Base-by-base conservation (phyloP, 2,888 invertebrate genomes). In the Ophion slaviceki region DNA sequence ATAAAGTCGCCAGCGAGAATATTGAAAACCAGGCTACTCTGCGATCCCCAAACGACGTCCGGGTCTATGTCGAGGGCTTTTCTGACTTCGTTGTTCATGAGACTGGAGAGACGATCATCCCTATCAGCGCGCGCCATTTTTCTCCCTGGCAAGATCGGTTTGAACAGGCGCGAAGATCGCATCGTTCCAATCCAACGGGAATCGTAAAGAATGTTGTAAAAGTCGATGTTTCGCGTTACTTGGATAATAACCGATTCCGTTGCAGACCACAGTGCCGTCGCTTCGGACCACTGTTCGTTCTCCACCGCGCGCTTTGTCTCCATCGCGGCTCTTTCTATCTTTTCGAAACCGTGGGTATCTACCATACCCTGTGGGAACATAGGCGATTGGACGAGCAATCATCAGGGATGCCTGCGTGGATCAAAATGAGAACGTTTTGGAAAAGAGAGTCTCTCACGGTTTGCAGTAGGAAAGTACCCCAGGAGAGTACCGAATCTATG, bases 401-500 rank as follows among this genome's bases (percentile, higher is more conserved):
- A 40, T 40, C 6, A 40, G 40, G 8, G 40, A 8, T 1, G 40
- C 7, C 5, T 40, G 40, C 40, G 40, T 40, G 5, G 40, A 40
- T 8, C 0, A 40, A 40, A 40, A 40, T 40, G 7, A 40, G 7
- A 40, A 40, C 0, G 40, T 40, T 40, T 40, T 40, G 40, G 6
- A 40, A 40, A 7, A 40, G 40, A 40, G 40, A 5, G 40, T 40
- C 40, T 40, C 80, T 78, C 53, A 86, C 86, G 47, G 86, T 83
- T 14, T 80, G n/a, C 40, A 97, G 95, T 10, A 98, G 95, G 89
- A 96, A 96, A 0, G 97, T 97, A 0, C 96, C 98, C 98, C 98
- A 98, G 0, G 97, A 96, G 53, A 97, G 94, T 0, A 97, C 97
- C 0, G 97, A 96, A 92, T 98, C 98, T 75, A 98, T 95, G 0